A percentile compares a stretch with the other conserved stretches of the same genome.
Evolutionary conservation across 2,888 invertebrate genomes (phyloP).

Genomic region (Helleia helle): DNA sequence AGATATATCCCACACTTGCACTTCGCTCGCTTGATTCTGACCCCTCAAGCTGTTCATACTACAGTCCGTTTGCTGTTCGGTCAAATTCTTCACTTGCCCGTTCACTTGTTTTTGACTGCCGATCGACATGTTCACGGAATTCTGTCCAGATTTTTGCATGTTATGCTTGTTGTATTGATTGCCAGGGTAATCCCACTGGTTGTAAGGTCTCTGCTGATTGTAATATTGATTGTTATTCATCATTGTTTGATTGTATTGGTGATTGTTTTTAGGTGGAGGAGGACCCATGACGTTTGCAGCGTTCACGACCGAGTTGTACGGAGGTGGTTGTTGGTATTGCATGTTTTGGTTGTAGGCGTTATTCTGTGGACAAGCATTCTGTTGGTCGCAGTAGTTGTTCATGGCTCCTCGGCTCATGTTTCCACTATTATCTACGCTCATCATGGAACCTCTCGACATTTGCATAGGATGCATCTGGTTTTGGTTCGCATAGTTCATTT

Average conservation of each 20-base stretch:
- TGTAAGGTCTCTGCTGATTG: conserved; percentile 58
- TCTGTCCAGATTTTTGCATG: conserved; percentile 53
- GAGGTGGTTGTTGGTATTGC: conserved; percentile 56
- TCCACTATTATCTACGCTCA: conserved; percentile 64
- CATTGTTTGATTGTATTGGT: conserved; percentile 64
- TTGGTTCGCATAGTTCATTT: conserved; percentile 43
- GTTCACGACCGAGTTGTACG: conserved; percentile 57
- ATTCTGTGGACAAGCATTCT: conserved; percentile 39
- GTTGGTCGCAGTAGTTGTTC: conserved; percentile 54
- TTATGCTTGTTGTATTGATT: conserved; percentile 62
- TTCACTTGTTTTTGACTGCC: conserved; percentile 54
- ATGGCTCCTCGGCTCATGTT: conserved; percentile 54
- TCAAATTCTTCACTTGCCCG: conserved; percentile 35
- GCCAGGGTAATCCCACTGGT: conserved; percentile 59
- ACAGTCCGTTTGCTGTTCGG: conserved; percentile 63
- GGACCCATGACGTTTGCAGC: conserved; percentile 62
- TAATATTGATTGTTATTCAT: conserved; percentile 66
- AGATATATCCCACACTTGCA: conserved; percentile 80
- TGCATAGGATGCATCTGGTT: conserved; percentile 53
- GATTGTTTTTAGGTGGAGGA: conserved; percentile 63
- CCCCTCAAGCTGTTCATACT: conserved; percentile 69
- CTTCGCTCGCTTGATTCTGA: conserved; percentile 70
- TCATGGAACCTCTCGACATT: conserved; percentile 61
- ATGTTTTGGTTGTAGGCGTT: conserved; percentile 49
- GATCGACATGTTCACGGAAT: conserved; percentile 61